Base-by-base conservation (phyloP, 2,888 invertebrate species). In the Caenorhabditis panamensis region DNA sequence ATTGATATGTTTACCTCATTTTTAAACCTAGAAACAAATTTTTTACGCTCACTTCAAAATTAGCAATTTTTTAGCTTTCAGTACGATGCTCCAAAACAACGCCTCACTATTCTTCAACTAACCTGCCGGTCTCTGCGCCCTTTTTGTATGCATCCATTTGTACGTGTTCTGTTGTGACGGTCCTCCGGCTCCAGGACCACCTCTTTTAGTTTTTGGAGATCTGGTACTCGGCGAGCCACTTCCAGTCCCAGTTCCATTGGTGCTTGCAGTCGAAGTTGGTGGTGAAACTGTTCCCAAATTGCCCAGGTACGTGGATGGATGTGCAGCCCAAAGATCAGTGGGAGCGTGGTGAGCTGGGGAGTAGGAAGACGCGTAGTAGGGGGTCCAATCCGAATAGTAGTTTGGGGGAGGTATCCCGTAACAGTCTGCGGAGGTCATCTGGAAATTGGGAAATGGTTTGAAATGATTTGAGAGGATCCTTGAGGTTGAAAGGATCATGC, bases 121-220 rank as follows among this genome's bases (percentile, higher is more conserved):
- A 89, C 89, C 86, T 28, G 84, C 77, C 20, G 86, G 83, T 72
- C 88, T 86, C 22, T 83, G 83, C 20, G 86, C 77, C 62, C 90
- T 56, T 64, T 90, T 90, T n/a, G 88, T 88, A 53, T 90, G 88
- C 90, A 90, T 90, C 90, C 90, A 90, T 77, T 89, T 89, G 82
- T 88, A 89, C n/a, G 86, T 77, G 37, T 72, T 80, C 11, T 79
- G 77, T 13, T 75, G 59, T 24, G 84, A 68, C 0, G 75, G 51
- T 0, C 51, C 28, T 67, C 71, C 41, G 4, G 31, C 31, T 31
- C 31, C 9, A 31, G 31, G n/a, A n/a, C n/a, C n/a, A n/a, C n/a
- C n/a, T n/a, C n/a, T n/a, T 31, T 31, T 31, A 4, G 31, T 31
- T 31, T 4, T 41, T 41, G 41, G 6, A 13, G 47, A 28, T n/a